A percentile compares a stretch with the other conserved stretches of the same genome.
Evolutionary conservation across 2,888 invertebrate species (phyloP).

Genomic region (Zelleria hepariella): DNA sequence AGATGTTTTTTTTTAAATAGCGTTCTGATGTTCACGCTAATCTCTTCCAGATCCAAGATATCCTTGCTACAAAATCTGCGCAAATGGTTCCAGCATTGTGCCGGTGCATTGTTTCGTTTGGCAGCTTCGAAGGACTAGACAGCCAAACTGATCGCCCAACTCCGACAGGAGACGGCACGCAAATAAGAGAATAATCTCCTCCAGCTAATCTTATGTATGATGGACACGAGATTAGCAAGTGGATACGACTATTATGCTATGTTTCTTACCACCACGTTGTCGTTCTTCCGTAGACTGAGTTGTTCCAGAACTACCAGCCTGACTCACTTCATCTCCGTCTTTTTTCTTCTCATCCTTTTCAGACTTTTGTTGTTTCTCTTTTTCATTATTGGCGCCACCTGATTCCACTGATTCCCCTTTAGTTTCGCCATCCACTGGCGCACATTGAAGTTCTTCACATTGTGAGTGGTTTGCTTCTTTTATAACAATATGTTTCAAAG

Average conservation of each 20-base stretch:
- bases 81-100: too few species aligned
- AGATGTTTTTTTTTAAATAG: constrained; percentile 1
- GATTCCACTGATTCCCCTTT: not conserved
- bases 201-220: too few species aligned
- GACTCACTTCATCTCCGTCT: not conserved
- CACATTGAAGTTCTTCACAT: not conserved
- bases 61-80: too few species aligned
- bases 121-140: too few species aligned
- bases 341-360: not conserved
- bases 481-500: not conserved
- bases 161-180: too few species aligned
- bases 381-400: not conserved
- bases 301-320: not conserved
- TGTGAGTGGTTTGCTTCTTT: not conserved
- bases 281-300: not conserved
- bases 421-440: not conserved
- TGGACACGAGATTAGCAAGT: too few species aligned
- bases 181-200: too few species aligned
- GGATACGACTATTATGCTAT: too few species aligned
- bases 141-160: too few species aligned
- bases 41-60: too few species aligned
- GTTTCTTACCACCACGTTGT: not conserved
- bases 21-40: too few species aligned
- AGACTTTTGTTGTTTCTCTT: not conserved
- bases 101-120: too few species aligned